phyloP scores from a whole-genome alignment of 2,888 invertebrate genomes.

The Zygothrica quintamaculata region DNA sequence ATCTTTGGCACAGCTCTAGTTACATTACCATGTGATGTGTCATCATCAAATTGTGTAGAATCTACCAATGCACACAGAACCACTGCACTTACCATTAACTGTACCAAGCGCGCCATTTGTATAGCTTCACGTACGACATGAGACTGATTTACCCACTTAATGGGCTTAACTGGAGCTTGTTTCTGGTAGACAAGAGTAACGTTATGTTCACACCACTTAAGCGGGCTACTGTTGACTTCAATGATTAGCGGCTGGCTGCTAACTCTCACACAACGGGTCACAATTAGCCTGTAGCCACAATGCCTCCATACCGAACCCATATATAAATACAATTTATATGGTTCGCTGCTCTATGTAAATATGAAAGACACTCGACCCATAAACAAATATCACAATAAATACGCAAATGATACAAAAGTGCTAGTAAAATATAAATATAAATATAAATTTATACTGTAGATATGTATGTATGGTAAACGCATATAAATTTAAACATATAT shows the following conservation, averaged over 20 bases:
- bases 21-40: slow-evolving; percentile 30
- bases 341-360: slow-evolving; percentile 50
- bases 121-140: slow-evolving; percentile 35
- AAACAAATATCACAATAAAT: slow-evolving; percentile 52
- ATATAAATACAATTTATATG: slow-evolving; percentile 35
- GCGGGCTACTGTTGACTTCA: slow-evolving; percentile 54
- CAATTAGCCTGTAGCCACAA: slow-evolving; percentile 19
- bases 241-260: slow-evolving; percentile 60
- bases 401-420: slow-evolving; percentile 31
- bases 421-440: neutral
- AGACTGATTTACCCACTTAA: too few relatives aligned
- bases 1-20: slow-evolving; percentile 41
- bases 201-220: slow-evolving; percentile 13
- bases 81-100: slow-evolving; percentile 7
- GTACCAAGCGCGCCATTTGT: slow-evolving; percentile 46
- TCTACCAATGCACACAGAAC: slow-evolving; percentile 18
- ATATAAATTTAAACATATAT: too few relatives aligned
- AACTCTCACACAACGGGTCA: slow-evolving; percentile 24
- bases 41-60: neutral
- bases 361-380: slow-evolving; percentile 19
- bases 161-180: too few relatives aligned
- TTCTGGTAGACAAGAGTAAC: neutral
- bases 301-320: slow-evolving; percentile 5
- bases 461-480: too few relatives aligned
- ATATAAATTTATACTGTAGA: slow-evolving; percentile 1